Conservation (phyloP, 2,113 vertebrate genomes). For the Miniopterus natalensis region DNA sequence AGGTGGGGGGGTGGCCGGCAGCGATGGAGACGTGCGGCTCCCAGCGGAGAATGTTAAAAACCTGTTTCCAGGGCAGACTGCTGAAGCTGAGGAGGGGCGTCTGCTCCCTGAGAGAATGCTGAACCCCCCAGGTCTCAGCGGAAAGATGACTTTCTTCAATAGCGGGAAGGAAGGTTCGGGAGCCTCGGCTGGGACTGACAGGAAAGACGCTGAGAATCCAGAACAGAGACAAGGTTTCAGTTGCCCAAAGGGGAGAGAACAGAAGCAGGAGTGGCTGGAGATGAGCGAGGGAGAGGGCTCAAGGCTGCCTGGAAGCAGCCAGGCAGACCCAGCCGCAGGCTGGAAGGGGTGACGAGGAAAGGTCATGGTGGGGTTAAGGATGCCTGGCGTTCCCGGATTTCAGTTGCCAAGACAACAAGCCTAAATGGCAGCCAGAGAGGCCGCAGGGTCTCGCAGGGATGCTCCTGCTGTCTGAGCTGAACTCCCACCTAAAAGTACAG, state of each 20-base stretch:
- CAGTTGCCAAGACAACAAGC: conserved; percentile 71
- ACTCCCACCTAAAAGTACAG: conserved; percentile 47
- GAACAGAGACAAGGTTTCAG: not conserved
- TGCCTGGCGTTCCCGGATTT: conserved; percentile 43
- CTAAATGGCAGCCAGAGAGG: conserved; percentile 45
- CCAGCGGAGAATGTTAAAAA: not conserved
- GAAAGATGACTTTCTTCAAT: not conserved
- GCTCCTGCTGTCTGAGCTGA: conserved; percentile 16
- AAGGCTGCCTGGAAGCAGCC: not conserved
- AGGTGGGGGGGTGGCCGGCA: not conserved
- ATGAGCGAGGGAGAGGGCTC: not conserved
- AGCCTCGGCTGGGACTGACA: not conserved
- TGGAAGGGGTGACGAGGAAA: conserved; percentile 9
- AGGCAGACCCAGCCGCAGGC: not conserved
- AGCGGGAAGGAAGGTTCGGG: not conserved
- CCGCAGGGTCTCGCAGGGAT: conserved; percentile 47
- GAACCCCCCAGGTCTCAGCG: not conserved
- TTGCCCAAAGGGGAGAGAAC: not conserved
- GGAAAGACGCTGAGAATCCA: not conserved
- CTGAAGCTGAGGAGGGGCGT: not conserved
- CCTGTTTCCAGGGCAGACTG: not conserved
- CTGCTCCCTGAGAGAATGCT: not conserved
- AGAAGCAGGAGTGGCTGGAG: not conserved
- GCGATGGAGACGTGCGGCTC: not conserved
- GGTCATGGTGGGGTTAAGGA: conserved; percentile 43